Evolutionary conservation across 92 coral and sea anemone species (phyloP).

Genomic region (Isaurus tuberculatus): DNA sequence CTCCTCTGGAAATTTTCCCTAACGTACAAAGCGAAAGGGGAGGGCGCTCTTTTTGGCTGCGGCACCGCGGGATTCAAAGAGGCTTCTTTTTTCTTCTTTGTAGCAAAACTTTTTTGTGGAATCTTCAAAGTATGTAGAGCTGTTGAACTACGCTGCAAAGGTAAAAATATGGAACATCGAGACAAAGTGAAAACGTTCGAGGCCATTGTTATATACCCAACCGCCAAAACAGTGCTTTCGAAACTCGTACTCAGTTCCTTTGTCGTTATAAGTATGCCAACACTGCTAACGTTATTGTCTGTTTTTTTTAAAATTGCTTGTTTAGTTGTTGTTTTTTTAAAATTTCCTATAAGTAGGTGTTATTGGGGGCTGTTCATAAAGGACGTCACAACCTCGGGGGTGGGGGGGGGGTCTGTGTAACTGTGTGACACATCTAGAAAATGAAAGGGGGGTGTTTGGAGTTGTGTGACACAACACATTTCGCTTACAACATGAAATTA

Average conservation of each 20-base stretch:
- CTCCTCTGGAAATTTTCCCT: constrained; percentile 17
- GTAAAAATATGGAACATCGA: constrained; percentile 3
- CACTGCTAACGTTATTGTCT: too few relatives aligned
- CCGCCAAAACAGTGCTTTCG: constrained; percentile 12
- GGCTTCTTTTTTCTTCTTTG: constrained; percentile 29
- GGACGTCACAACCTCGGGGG: too few relatives aligned
- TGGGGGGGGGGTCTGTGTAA: too few relatives aligned
- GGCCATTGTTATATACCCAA: neutral
- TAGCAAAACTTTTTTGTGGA: neutral
- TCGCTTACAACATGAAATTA: too few relatives aligned
- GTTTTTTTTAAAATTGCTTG: too few relatives aligned
- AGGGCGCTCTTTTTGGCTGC: constrained; percentile 18
- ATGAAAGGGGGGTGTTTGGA: too few relatives aligned
- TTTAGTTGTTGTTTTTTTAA: too few relatives aligned
- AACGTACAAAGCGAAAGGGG: constrained; percentile 47
- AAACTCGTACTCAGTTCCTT: neutral
- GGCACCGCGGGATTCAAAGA: neutral
- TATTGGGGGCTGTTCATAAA: too few relatives aligned
- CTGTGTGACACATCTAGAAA: too few relatives aligned
- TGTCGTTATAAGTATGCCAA: too few relatives aligned
- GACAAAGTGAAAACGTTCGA: constrained; percentile 20
- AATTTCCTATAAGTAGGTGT: too few relatives aligned
- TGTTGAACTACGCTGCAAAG: constrained; percentile 31
- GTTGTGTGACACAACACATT: too few relatives aligned
- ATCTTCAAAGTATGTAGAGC: constrained; percentile 6